Base-by-base conservation (phyloP, 2,888 invertebrate species). In the Chloromyia formosa region DNA sequence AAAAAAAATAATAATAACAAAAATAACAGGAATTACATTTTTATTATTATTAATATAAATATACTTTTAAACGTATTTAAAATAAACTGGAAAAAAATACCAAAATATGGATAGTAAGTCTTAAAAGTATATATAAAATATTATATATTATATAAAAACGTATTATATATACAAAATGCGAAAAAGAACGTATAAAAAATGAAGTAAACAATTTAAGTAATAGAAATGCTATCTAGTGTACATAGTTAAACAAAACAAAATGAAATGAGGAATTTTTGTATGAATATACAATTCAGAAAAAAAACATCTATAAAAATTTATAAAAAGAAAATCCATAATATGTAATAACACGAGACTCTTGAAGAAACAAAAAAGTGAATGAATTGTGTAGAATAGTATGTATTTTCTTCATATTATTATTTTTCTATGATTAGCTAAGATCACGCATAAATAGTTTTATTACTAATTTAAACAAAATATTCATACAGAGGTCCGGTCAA, bases 151-250 rank as follows among this genome's bases (percentile, higher is more conserved):
- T 20, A 56, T 20, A 20, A 5, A 18, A 18, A 56, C 18, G 56
- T 16, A 16, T n/a, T 12, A 9, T 49, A 56, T 20, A 56, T 18
- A 56, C 18, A 16, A 20, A 56, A 18, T 56, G 22, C 18, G 18
- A 56, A 5, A 64, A 1, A 64, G 23, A 61, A 27, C 23, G 23
- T 61, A 64, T 40, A 42, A 64, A 35, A 64, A 35, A 42, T 23
- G 2, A 27, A 16, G 4, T 20, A 12, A 27, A 61, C 12, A 27
- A 64, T 64, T 40, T 42, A 61, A 35, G 12, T 64, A 64, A 64
- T 40, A 64, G 40, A 64, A 64, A 64, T 42, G 62, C 62, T 64
- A 42, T 42, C 42, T 64, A 64, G 40, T 64, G 62, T 64, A 64
- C 16, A 64, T 64, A 64, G 62, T 16, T 64, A 42, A 64, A 35